Conservation (phyloP, 2,888 invertebrate species). For the Melipona beecheii region DNA sequence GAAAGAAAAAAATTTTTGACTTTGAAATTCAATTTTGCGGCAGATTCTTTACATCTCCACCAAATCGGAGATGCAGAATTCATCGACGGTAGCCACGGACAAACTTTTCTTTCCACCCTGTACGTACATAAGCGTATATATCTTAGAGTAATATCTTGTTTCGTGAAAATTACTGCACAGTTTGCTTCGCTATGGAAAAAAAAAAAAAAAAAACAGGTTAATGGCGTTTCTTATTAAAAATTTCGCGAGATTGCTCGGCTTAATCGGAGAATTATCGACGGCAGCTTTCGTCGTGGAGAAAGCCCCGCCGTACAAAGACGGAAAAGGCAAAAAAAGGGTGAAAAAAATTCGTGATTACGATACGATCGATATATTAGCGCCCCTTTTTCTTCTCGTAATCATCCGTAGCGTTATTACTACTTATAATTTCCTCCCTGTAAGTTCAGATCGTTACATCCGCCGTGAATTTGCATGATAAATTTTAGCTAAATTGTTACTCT, state of each 20-base stretch:
- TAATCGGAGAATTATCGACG: conserved; percentile 1
- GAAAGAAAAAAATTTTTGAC: too few species aligned
- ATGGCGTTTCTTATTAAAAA: too few species aligned
- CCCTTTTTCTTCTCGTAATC: background rate
- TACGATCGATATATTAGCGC: conserved; percentile 20
- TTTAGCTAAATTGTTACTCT: conserved; percentile 21
- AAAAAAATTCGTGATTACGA: conserved; percentile 10
- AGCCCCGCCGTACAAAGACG: background rate
- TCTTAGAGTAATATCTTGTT: conserved; percentile 4
- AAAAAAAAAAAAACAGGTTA: too few species aligned
- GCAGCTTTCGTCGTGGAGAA: background rate
- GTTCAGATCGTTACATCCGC: background rate
- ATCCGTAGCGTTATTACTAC: background rate
- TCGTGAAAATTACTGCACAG: conserved; percentile 9
- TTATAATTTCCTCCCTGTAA: conserved; percentile 9
- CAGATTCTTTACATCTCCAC: too few species aligned
- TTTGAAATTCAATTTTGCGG: too few species aligned
- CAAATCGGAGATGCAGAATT: too few species aligned
- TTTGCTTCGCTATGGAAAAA: background rate
- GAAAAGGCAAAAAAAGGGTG: background rate
- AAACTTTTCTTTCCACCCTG: too few species aligned
- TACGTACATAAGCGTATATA: too few species aligned
- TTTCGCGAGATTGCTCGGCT: background rate
- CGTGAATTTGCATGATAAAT: background rate
- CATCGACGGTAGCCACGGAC: too few species aligned